Evolutionary conservation across 2,888 invertebrate species (phyloP), one percentile per base, ranked within the genome.

Genomic region (Agrochola lychnidis): DNA sequence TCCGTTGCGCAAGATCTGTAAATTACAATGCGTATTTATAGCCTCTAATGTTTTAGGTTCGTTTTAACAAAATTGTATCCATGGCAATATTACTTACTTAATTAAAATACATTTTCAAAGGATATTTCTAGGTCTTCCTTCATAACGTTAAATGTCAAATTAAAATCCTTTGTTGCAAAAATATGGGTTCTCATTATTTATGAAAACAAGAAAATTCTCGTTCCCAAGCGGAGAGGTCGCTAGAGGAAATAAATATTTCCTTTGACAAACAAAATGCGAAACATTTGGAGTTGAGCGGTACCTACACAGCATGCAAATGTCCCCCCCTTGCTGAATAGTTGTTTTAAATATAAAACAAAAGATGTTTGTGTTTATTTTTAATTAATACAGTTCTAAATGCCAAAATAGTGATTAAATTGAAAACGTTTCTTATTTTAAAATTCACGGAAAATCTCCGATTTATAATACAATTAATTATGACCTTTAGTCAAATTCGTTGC

Each of bases 191-290:
- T 63, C 70, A 84, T 80, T 73, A 73, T 72, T 64, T 48, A 74
- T 56, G 67, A 48, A 82, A 84, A 80, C 59, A 80, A 42, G 67
- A 68, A 74, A 61, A 73, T 81, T 66, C 70, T 70, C 48, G 40
- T 62, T 61, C 36, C 42, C 42, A 40, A 73, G 66, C 76, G 62
- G 66, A 56, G 48, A 82, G 78, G 36, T 82, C 53, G 40, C 70
- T 40, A 36, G 62, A 74, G 70, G 81, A 84, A 82, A 85, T 81
- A 62, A 76, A 73, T 81, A 73, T 70, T 82, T 85, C 72, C 70
- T 76, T 83, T 73, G 70, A 76, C 59, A 81, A 77, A 85, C 77
- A 63, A 64, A 81, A 73, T 77, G 25, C 30, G 22, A 81, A 73
- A 64, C 67, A 63, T 67, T 84, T 72, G 16, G 25, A 78, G 66